Evolutionary conservation across 2,113 vertebrate genomes (phyloP).

Genomic region (Thamnaconus septentrionalis): DNA sequence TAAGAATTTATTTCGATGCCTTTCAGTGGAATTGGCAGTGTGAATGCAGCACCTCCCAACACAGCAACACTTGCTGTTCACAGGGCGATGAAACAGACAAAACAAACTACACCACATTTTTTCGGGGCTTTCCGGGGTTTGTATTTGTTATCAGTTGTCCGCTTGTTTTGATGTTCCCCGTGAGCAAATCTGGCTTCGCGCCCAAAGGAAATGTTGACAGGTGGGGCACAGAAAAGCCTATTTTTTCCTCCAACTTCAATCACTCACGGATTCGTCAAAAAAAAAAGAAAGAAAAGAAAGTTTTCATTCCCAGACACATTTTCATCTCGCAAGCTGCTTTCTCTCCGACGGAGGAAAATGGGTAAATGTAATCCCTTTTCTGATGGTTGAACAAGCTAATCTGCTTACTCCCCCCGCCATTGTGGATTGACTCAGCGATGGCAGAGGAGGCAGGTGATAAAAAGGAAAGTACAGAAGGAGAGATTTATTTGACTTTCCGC

Average conservation of each 20-base stretch:
- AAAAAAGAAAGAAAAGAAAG: neutral
- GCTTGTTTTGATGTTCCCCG: conserved; percentile 36
- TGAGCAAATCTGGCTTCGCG: conserved; percentile 32
- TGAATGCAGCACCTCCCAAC: too few species aligned
- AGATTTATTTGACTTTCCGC: conserved; percentile 54
- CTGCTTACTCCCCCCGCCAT: conserved; percentile 54
- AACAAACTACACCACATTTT: conserved; percentile 7
- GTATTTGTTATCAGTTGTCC: conserved; percentile 27
- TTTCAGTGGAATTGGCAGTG: too few species aligned
- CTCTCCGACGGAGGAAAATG: conserved; percentile 34
- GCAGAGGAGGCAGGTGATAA: conserved; percentile 60
- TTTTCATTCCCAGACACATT: conserved; percentile 50
- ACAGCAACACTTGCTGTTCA: too few species aligned
- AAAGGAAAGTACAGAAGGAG: conserved; percentile 43
- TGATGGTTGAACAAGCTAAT: conserved; percentile 66
- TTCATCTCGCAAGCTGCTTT: conserved; percentile 37
- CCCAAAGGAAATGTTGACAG: conserved; percentile 30
- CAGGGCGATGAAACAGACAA: neutral
- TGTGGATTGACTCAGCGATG: conserved; percentile 55
- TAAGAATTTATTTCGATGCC: too few species aligned
- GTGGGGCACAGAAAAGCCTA: conserved; percentile 43
- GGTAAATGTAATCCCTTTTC: conserved; percentile 61
- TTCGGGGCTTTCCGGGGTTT: neutral
- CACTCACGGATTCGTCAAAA: conserved; percentile 52
- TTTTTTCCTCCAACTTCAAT: conserved; percentile 46